Conservation (phyloP, 2,888 invertebrate genomes). For the Euclidia mi region DNA sequence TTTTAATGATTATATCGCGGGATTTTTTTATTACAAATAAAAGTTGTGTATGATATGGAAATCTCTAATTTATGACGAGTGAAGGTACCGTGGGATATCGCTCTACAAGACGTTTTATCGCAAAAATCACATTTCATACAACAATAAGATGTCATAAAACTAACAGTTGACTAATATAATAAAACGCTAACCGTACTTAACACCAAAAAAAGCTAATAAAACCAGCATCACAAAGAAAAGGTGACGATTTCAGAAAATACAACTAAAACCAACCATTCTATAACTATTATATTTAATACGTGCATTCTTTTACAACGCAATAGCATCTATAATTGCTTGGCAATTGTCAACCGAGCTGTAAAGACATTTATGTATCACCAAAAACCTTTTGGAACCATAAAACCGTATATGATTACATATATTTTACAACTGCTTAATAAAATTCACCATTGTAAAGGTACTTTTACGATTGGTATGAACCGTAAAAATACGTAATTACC, state of each 20-base stretch:
- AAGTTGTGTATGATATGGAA: neutral
- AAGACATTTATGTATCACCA: conserved; percentile 30
- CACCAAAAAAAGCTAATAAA: conserved; percentile 40
- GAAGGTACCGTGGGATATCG: conserved; percentile 18
- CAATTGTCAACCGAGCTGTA: conserved; percentile 2
- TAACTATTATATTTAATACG: neutral
- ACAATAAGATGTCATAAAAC: conserved; percentile 37
- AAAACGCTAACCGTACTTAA: conserved; percentile 34
- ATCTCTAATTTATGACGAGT: conserved; percentile 5
- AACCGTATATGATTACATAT: conserved; percentile 58
- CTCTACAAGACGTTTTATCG: conserved; percentile 11
- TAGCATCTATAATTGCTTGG: conserved; percentile 12
- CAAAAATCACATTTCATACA: conserved; percentile 26
- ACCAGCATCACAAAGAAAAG: conserved; percentile 43
- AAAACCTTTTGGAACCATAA: conserved; percentile 57
- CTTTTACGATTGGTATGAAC: conserved; percentile 46
- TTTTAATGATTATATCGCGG: neutral
- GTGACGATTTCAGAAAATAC: conserved; percentile 47
- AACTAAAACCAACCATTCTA: conserved; percentile 14
- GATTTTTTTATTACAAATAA: neutral
- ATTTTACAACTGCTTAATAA: conserved; percentile 67
- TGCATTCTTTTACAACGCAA: fast-evolving
- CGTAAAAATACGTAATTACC: conserved; percentile 53
- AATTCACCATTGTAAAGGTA: conserved; percentile 61
- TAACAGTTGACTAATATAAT: conserved; percentile 47